Evolutionary conservation across 2,113 vertebrate species (phyloP).

Genomic region (Callospermophilus lateralis): DNA sequence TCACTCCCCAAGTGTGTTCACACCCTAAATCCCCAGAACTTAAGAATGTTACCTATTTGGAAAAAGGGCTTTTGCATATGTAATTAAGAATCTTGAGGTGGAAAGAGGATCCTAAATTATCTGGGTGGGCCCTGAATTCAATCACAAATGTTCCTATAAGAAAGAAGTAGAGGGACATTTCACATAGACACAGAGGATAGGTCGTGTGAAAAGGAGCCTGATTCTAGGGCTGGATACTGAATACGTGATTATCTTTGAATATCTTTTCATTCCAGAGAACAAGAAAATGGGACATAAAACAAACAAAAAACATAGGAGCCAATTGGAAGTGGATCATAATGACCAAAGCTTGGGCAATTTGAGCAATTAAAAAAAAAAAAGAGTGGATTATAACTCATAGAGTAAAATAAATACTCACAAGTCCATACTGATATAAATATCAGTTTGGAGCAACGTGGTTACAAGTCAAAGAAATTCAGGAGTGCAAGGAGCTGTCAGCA

Average conservation of each 20-base stretch:
- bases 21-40: neutral
- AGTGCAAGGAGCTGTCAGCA: neutral
- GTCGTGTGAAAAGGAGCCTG: neutral
- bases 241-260: neutral
- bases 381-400: neutral
- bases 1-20: neutral
- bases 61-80: neutral
- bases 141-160: neutral
- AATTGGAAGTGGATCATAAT: neutral
- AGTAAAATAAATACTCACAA: conserved; percentile 6
- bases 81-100: neutral
- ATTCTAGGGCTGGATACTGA: neutral
- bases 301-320: neutral
- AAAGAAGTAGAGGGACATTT: neutral
- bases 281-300: neutral
- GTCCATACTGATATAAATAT: neutral
- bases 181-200: neutral
- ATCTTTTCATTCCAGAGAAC: neutral
- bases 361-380: neutral
- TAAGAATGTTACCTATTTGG: neutral
- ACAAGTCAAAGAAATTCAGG: neutral
- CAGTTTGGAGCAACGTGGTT: neutral
- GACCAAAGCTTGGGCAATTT: neutral
- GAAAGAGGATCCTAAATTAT: neutral
- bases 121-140: no score